Evolutionary conservation across 2,888 invertebrate species (phyloP).

Genomic region (Papilio elwesi): DNA sequence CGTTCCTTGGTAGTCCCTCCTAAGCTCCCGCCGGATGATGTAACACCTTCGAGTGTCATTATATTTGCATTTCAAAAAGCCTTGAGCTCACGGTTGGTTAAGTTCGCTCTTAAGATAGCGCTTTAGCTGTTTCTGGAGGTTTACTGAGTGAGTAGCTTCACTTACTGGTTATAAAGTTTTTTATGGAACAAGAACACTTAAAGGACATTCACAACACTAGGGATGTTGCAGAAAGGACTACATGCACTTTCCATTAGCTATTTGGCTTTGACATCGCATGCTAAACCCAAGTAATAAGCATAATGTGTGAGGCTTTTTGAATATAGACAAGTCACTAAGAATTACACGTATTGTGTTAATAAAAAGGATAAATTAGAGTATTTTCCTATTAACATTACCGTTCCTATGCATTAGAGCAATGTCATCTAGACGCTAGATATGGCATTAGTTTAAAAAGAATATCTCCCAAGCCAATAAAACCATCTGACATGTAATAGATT

Average conservation of each 20-base stretch:
- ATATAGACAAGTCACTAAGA: too few species aligned
- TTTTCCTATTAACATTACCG: background rate
- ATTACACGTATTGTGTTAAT: too few species aligned
- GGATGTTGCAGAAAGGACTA: too few species aligned
- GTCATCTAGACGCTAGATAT: background rate
- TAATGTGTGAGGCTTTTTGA: too few species aligned
- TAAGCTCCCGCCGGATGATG: background rate
- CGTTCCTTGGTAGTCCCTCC: conserved; percentile 6
- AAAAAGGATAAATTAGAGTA: background rate
- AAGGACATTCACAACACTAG: too few species aligned
- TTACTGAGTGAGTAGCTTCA: background rate
- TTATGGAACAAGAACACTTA: too few species aligned
- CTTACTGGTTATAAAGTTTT: background rate
- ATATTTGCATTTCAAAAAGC: conserved; percentile 16
- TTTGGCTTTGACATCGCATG: too few species aligned
- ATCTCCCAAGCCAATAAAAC: background rate
- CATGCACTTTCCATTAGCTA: too few species aligned
- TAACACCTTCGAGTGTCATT: conserved; percentile 14
- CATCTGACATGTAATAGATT: conserved; percentile 11
- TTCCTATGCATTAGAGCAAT: background rate
- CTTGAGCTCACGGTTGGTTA: background rate
- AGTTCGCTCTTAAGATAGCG: background rate
- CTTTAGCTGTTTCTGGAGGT: background rate
- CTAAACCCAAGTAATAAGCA: too few species aligned
- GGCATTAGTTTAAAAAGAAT: background rate